Conservation (phyloP, 23 tunicate species). For the Corella eumyota region DNA sequence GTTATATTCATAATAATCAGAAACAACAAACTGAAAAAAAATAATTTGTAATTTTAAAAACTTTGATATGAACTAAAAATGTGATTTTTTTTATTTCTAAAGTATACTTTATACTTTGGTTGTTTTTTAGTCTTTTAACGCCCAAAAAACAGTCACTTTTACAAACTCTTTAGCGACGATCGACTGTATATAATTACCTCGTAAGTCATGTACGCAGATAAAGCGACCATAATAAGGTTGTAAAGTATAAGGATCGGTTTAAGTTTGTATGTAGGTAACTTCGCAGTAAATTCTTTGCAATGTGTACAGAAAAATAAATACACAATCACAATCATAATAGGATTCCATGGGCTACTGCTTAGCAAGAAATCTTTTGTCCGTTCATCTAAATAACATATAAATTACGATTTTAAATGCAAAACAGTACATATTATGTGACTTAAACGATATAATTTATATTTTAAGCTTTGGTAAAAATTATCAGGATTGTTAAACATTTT, state of each 20-base stretch:
- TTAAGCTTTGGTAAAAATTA: too few species aligned
- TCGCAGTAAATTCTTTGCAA: slow-evolving; percentile 17
- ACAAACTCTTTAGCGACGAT: too few species aligned
- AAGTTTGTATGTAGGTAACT: slow-evolving; percentile 20
- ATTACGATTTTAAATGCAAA: too few species aligned
- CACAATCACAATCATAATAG: slow-evolving; percentile 9
- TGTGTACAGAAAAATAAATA: slow-evolving; percentile 27
- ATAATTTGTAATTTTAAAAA: too few species aligned
- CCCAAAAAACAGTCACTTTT: too few species aligned
- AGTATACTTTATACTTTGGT: too few species aligned
- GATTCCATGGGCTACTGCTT: slow-evolving; percentile 48
- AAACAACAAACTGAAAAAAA: slow-evolving; percentile 42
- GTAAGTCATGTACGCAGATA: slow-evolving; percentile 53
- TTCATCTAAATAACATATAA: slow-evolving; percentile 64
- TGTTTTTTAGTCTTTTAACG: too few species aligned
- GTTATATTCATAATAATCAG: slow-evolving; percentile 49
- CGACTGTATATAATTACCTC: slow-evolving; percentile 30
- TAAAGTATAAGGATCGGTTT: slow-evolving; percentile 24
- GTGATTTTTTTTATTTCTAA: too few species aligned
- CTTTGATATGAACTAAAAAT: too few species aligned
- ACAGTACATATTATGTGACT: too few species aligned
- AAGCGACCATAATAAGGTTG: slow-evolving; percentile 44
- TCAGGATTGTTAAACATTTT: too few species aligned
- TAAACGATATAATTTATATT: too few species aligned
- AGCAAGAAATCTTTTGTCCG: slow-evolving; percentile 50